Evolutionary conservation across 2,888 invertebrate species (phyloP).

Genomic region (Harmothoe impar): DNA sequence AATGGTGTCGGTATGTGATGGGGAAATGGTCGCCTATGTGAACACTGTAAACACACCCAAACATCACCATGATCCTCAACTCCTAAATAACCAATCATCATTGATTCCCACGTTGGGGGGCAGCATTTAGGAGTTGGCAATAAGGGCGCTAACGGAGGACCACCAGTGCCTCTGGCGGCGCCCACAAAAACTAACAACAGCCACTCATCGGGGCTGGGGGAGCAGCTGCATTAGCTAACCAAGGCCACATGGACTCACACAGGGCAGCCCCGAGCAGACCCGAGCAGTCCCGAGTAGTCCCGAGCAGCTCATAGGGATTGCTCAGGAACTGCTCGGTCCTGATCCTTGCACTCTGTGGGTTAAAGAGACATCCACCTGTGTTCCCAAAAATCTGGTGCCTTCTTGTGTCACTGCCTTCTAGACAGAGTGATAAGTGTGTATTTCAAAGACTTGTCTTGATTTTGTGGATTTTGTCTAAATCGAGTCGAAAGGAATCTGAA

Average conservation of each 20-base stretch:
- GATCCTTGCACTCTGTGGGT: background rate
- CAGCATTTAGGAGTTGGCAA: background rate
- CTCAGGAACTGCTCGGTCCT: background rate
- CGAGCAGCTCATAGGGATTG: background rate
- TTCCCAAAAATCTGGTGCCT: no score
- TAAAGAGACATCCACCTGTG: no score
- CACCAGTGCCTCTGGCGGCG: background rate
- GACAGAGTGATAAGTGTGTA: no score
- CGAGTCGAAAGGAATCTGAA: no score
- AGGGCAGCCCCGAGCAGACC: background rate
- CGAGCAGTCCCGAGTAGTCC: no score
- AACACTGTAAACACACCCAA: background rate
- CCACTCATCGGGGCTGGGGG: background rate
- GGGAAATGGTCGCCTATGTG: background rate
- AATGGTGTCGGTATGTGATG: slow-evolving; percentile 18
- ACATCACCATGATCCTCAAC: background rate
- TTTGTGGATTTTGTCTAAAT: no score
- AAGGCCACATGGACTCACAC: background rate
- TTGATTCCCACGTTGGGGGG: background rate
- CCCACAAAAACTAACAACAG: background rate
- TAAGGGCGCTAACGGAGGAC: background rate
- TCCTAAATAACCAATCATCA: background rate
- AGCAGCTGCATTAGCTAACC: slow-evolving; percentile 20
- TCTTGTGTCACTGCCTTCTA: no score
- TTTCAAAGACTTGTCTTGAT: no score